Evolutionary conservation across 2,797 vertebrate genomes (phyloP).

Genomic region (Stomatorhinus walkeri): DNA sequence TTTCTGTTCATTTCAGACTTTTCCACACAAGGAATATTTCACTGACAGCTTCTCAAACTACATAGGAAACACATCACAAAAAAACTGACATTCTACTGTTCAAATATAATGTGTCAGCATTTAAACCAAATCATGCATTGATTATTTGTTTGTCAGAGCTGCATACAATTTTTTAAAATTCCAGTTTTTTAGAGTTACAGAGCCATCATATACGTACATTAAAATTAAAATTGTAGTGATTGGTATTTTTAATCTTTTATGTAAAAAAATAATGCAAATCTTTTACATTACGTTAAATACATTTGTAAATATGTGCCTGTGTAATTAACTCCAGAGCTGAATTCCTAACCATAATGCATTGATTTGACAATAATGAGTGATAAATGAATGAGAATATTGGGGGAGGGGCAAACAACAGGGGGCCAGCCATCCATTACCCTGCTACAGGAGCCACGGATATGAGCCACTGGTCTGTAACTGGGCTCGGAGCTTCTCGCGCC

Average conservation of each 20-base stretch:
- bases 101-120: background rate
- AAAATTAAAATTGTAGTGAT: background rate
- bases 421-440: constrained; percentile 57
- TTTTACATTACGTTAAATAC: background rate
- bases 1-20: background rate
- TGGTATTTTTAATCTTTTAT: background rate
- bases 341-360: background rate
- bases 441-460: constrained; percentile 65
- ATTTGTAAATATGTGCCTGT: background rate
- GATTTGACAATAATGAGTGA: background rate
- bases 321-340: background rate
- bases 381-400: background rate
- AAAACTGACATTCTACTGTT: background rate
- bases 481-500: constrained; percentile 62
- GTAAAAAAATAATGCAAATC: background rate
- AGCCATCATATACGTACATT: background rate
- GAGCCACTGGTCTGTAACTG: constrained; percentile 64
- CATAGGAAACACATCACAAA: background rate
- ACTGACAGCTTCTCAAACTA: background rate
- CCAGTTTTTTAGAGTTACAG: background rate
- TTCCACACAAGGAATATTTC: background rate
- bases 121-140: background rate
- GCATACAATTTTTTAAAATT: background rate
- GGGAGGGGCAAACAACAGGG: background rate
- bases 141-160: background rate